Conservation (phyloP, 2,888 invertebrate species). For the Pegoplata infirma region DNA sequence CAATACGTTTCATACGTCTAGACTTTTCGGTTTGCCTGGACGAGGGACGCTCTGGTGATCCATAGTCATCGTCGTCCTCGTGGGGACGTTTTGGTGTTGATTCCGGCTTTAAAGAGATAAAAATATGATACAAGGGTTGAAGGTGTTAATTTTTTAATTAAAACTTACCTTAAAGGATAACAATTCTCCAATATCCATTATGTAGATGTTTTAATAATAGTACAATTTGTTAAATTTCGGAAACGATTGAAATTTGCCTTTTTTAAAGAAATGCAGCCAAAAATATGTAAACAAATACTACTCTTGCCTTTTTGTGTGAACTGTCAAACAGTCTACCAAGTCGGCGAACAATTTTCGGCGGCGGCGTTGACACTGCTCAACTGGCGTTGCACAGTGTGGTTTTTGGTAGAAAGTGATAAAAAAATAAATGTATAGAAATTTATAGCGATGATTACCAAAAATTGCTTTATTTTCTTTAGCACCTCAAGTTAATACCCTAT, state of each 20-base stretch:
- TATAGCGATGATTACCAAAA: too few species aligned
- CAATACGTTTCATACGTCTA: conserved; percentile 82
- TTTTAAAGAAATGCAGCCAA: neutral
- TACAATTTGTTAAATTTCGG: neutral
- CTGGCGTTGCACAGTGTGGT: too few species aligned
- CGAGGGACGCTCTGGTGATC: conserved; percentile 79
- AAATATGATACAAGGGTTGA: neutral
- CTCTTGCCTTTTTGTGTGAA: neutral
- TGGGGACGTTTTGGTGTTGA: conserved; percentile 86
- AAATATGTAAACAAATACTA: conserved; percentile 35
- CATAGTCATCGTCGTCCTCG: conserved; percentile 82
- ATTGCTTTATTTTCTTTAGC: too few species aligned
- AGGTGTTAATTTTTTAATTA: neutral
- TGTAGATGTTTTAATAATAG: neutral
- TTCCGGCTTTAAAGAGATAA: conserved; percentile 81
- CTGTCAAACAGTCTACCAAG: too few species aligned
- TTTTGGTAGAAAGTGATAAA: too few species aligned
- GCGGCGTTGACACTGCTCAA: too few species aligned
- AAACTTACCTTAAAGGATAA: conserved; percentile 80
- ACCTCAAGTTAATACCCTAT: too few species aligned
- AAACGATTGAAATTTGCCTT: conserved; percentile 6
- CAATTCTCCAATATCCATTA: conserved; percentile 81
- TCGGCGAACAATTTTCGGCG: too few species aligned
- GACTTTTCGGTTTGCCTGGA: conserved; percentile 79
- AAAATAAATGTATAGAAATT: too few species aligned